Base-by-base conservation (phyloP, 2,888 invertebrate genomes). In the Heliconius erato region DNA sequence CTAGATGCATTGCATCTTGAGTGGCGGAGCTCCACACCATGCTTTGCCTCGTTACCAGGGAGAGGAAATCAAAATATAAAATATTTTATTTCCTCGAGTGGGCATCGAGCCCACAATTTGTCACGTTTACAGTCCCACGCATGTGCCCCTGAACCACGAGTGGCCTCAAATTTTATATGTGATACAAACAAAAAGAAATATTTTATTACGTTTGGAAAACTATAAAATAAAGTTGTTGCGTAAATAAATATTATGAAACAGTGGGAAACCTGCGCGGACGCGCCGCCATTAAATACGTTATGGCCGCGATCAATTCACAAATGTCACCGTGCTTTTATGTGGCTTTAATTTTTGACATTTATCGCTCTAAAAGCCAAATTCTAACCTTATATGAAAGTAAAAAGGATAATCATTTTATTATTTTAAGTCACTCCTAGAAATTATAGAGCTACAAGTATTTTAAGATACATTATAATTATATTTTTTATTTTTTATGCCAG, bases 261-360 rank as follows among this genome's bases (percentile, higher is more conserved):
- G 91, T 92, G 92, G 92, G 92, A 88, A 92, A 91, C 89, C 88
- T 87, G 84, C 85, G 85, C 86, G 82, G 89, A 90, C 89, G 91
- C 90, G 87, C 89, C 89, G 90, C 88, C 92, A 92, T 94, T 94
- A 95, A 95, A 95, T 93, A 91, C 89, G 86, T 94, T 94, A 95
- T 91, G 91, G 90, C 85, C 84, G 90, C 87, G 92, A 93, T 95
- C 91, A 95, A 95, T 95, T 94, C 88, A 72, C 82, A 87, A 89
- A 90, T 92, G 94, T 94, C 94, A 88, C 92, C 91, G 91, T 91
- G 89, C 91, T 90, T 93, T 94, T 92, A 87, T 87, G 86, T 87
- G 90, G 90, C 88, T 92, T 94, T 92, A 91, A 91, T 91, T 93
- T 93, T 90, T 92, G 94, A 94, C 94, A 84, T 94, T 95, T 94